phyloP scores from a whole-genome alignment of 2,888 invertebrate species.

The Meteorus cinctellus region DNA sequence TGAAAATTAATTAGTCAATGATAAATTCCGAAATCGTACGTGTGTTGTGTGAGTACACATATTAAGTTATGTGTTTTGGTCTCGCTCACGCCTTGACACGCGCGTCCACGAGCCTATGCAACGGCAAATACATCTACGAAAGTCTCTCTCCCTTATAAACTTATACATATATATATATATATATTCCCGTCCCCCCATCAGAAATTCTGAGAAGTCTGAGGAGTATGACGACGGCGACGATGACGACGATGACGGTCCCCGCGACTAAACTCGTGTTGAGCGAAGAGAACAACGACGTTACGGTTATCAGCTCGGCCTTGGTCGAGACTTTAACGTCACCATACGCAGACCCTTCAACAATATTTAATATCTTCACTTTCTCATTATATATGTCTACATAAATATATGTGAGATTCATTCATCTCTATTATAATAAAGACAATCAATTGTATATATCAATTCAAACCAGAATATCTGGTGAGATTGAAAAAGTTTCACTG shows the following conservation, averaged over 20 bases:
- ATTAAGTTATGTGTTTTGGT: not conserved
- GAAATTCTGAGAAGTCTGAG: conserved; percentile 12
- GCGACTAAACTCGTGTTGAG: conserved; percentile 13
- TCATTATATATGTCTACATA: not conserved
- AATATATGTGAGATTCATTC: no score
- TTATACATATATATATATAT: not conserved
- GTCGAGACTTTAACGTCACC: conserved; percentile 11
- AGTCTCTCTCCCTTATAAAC: not conserved
- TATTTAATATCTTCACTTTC: conserved; percentile 12
- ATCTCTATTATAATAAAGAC: no score
- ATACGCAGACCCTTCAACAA: not conserved
- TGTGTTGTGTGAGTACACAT: conserved; percentile 7
- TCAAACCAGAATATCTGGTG: no score
- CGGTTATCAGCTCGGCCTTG: conserved; percentile 25
- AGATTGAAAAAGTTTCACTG: no score
- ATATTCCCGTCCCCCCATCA: not conserved
- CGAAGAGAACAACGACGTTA: conserved; percentile 1
- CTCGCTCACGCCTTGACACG: not conserved
- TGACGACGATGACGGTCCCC: conserved; percentile 5
- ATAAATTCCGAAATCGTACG: conserved; percentile 8
- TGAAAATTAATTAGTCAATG: no score
- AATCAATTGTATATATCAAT: no score
- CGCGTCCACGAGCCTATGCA: not conserved
- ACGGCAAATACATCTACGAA: not conserved
- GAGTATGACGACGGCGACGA: conserved; percentile 6